Conservation (phyloP, 2,113 vertebrate genomes). For the Osmerus eperlanus region DNA sequence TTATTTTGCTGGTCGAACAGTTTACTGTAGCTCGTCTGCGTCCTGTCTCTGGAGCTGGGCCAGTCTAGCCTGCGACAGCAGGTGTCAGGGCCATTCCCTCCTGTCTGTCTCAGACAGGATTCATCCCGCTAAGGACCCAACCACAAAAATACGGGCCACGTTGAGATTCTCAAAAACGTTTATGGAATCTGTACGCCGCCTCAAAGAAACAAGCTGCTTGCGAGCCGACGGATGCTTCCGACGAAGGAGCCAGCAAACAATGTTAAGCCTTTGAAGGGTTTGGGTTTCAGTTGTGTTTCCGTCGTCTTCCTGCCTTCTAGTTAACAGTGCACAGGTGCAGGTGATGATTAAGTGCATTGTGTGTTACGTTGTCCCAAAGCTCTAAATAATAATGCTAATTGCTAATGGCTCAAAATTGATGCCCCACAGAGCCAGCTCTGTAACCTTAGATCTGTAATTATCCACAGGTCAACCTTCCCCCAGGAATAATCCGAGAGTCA, state of each 20-base stretch:
- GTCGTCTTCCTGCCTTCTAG: background rate
- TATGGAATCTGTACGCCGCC: conserved; percentile 34
- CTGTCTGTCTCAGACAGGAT: conserved; percentile 25
- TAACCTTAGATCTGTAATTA: conserved; percentile 64
- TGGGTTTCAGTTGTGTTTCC: too few relatives aligned
- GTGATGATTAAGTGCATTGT: conserved; percentile 2
- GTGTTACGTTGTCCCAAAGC: conserved; percentile 21
- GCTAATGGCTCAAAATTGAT: conserved; percentile 44
- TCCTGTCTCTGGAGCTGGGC: conserved; percentile 40
- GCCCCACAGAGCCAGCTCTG: conserved; percentile 22
- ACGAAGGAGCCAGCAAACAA: background rate
- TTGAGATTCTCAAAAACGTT: conserved; percentile 49
- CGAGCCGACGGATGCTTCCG: conserved; percentile 16
- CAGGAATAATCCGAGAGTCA: conserved; percentile 50
- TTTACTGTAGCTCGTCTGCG: conserved; percentile 49
- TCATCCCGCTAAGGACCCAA: conserved; percentile 19
- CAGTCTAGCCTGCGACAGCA: conserved; percentile 23
- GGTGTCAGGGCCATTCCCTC: conserved; percentile 21
- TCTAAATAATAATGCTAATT: conserved; percentile 46
- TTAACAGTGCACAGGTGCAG: conserved; percentile 16
- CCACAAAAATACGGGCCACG: conserved; percentile 24
- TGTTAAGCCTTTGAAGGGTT: background rate
- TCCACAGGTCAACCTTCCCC: conserved; percentile 44
- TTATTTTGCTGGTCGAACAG: conserved; percentile 57
- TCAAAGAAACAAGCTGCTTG: conserved; percentile 12